phyloP scores from a whole-genome alignment of 2,888 invertebrate species.

The Morpho helenor region DNA sequence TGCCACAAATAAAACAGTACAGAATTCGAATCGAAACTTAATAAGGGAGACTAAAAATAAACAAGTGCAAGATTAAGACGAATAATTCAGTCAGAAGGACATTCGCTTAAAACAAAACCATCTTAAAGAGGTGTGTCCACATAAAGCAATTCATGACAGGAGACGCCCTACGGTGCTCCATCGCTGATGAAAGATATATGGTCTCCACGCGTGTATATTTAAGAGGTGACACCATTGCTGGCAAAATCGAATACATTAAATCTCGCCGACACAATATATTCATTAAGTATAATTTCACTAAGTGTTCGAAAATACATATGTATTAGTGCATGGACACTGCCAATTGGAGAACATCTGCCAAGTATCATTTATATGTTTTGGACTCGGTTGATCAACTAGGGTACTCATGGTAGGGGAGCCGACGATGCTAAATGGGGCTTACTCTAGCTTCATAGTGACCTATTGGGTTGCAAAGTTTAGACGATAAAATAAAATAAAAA shows the following conservation, averaged over 20 bases:
- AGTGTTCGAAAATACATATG: too few species aligned
- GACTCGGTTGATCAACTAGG: too few species aligned
- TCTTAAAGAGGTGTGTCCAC: conserved; percentile 43
- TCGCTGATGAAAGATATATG: conserved; percentile 43
- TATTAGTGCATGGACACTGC: too few species aligned
- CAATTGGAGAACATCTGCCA: too few species aligned
- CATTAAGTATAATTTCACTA: too few species aligned
- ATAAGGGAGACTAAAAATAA: conserved; percentile 40
- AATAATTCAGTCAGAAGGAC: conserved; percentile 51
- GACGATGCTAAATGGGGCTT: too few species aligned
- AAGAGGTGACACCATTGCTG: conserved; percentile 19
- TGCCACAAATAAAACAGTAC: conserved; percentile 27
- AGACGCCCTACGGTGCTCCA: conserved; percentile 53
- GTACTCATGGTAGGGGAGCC: too few species aligned
- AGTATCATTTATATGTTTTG: too few species aligned
- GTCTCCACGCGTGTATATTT: conserved; percentile 27
- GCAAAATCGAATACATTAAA: conserved; percentile 18
- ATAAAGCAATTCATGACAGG: conserved; percentile 53
- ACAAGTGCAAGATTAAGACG: conserved; percentile 42
- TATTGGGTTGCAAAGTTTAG: too few species aligned
- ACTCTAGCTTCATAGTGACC: too few species aligned
- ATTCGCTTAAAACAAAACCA: conserved; percentile 49
- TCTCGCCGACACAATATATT: not conserved
- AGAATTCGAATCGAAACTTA: conserved; percentile 32
- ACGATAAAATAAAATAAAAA: too few species aligned